These are phyloP conservation scores for Rhopalosiphum maidis DNA, from an alignment of 1,140 invertebrate genomes.

Conservation along the genomic window DNA sequence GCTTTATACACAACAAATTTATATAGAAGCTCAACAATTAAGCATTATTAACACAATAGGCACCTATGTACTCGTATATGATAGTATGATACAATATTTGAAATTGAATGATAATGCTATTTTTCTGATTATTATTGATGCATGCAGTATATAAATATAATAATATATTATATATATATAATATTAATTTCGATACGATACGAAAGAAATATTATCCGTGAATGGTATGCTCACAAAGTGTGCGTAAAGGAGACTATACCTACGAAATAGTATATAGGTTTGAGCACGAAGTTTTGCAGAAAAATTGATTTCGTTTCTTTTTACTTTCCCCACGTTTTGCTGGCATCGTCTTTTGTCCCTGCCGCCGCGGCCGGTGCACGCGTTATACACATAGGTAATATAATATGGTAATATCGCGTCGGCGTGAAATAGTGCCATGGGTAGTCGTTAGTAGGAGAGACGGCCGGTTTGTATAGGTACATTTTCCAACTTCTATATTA, in stretches of 20 bases:
- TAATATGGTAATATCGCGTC: constrained; percentile 11
- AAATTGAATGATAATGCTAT: too few species aligned
- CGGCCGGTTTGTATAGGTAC: neutral
- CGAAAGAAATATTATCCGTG: neutral
- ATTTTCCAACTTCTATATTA: neutral
- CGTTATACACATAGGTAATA: neutral
- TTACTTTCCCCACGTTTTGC: neutral
- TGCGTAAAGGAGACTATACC: neutral
- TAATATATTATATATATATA: neutral
- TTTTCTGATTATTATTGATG: too few species aligned
- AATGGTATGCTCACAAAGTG: neutral
- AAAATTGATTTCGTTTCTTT: constrained; percentile 16
- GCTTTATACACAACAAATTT: too few species aligned
- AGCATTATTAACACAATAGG: too few species aligned
- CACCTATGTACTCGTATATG: too few species aligned
- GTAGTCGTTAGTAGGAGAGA: neutral
- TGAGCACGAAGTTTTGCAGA: neutral
- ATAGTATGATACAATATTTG: too few species aligned
- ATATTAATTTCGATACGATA: neutral
- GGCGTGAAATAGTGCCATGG: neutral
- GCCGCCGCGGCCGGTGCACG: neutral
- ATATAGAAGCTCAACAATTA: too few species aligned
- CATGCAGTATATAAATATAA: neutral
- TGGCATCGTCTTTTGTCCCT: neutral
- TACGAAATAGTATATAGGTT: neutral